These are phyloP conservation scores for Meriones unguiculatus DNA, from an alignment of 2,113 vertebrate species.

Conservation along the genomic window DNA sequence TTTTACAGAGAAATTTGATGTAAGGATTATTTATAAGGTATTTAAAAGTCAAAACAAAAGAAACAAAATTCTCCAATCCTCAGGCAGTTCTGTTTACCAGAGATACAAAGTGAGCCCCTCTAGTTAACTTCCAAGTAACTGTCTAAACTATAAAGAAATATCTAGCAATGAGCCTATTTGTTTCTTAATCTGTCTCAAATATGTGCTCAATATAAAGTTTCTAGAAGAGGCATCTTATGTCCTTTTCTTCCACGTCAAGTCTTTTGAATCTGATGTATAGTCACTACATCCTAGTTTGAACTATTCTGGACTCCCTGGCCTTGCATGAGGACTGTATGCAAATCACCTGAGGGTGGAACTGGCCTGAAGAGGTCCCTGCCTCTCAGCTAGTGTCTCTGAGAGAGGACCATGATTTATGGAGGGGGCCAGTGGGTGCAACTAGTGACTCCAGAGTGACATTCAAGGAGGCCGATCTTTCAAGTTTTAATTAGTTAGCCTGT, in stretches of 20 bases:
- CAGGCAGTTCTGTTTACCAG: background rate
- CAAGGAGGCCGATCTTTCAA: background rate
- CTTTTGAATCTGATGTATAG: background rate
- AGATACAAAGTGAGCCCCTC: background rate
- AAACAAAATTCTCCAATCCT: background rate
- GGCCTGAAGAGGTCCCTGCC: background rate
- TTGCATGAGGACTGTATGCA: background rate
- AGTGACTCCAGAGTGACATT: background rate
- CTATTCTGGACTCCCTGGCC: background rate
- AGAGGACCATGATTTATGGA: background rate
- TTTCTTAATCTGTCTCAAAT: background rate
- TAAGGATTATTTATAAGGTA: constrained; percentile 59
- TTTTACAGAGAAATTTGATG: constrained; percentile 56
- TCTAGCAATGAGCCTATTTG: constrained; percentile 4
- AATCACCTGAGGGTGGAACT: background rate
- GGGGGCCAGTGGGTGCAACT: background rate
- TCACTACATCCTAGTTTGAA: background rate
- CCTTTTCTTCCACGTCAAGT: background rate
- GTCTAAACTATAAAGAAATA: background rate
- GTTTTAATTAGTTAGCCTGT: background rate
- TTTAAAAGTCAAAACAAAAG: constrained; percentile 16
- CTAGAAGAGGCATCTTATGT: background rate
- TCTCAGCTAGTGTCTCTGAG: background rate
- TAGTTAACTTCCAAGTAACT: background rate
- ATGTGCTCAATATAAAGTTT: background rate